Percentiles rank a stretch among this genome's conserved stretches.
phyloP scores from a whole-genome alignment of 2,113 vertebrate genomes.

The Nycticebus coucang region DNA sequence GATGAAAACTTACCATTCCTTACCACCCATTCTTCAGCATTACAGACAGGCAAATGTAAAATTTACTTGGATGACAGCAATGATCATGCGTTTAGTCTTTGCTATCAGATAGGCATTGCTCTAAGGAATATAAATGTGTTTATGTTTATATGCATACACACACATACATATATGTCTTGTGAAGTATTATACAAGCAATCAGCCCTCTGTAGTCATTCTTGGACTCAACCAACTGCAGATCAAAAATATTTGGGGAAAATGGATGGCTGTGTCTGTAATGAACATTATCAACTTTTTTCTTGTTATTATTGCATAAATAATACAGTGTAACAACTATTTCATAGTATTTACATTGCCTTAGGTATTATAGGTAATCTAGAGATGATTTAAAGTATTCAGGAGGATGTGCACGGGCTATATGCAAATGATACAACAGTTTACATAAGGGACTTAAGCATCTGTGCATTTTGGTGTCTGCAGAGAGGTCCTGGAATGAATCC shows the following conservation, averaged over 20 bases:
- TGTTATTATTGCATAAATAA: neutral
- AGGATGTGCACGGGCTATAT: neutral
- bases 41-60: neutral
- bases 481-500: neutral
- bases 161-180: too few relatives aligned
- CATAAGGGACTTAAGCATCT: neutral
- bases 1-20: neutral
- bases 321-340: neutral
- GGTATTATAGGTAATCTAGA: neutral
- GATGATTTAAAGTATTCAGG: neutral
- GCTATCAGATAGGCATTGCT: neutral
- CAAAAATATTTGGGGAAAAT: neutral
- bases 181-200: neutral
- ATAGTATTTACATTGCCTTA: neutral
- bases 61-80: neutral
- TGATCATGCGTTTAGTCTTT: neutral
- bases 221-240: neutral
- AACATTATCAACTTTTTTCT: neutral
- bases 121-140: neutral
- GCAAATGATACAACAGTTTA: neutral
- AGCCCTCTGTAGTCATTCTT: neutral
- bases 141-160: too few relatives aligned
- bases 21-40: neutral
- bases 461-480: neutral
- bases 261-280: neutral